Base-by-base conservation (phyloP, 2,888 invertebrate species). In the Chrysodeixis includens region DNA sequence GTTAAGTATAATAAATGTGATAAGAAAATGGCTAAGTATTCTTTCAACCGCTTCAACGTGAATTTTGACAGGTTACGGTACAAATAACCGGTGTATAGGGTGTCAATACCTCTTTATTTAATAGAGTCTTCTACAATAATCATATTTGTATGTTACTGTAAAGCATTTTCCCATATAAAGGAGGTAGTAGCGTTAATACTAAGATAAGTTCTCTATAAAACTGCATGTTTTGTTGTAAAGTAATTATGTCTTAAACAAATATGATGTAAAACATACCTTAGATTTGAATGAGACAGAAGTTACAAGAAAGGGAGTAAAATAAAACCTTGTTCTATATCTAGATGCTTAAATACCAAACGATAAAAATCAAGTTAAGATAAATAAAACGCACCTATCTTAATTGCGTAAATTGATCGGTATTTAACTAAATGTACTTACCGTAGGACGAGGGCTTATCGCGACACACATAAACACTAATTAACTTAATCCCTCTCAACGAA, bases 381-480 rank as follows among this genome's bases (percentile, higher is more conserved):
- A 35, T 14, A 26, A 10, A 8, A 18, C 9, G n/a, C 5, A 6
- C 40, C 2, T 10, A 9, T 1, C 16, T 14, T 8, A 10, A 26
- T 35, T n/a, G 14, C n/a, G 8, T 56, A 8, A 57, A 32, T 20
- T 30, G 30, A 51, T 52, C 16, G 3, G 20, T 49, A 26, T 56
- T 46, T 16, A 61, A 58, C 12, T 44, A 1, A 14, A 10, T 26
- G 32, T 8, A 0, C 76, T 79, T 70, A 78, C 77, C 70, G 57
- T 46, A 56, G 32, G 51, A 22, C 35, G 35, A 44, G 18, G 40
- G 5, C 49, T 49, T 69, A 66, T 70, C 68, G 14, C 16, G 9
- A 32, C 68, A 65, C 74, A 56, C 16, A 70, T 57, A 56, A 74
- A 66, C 66, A 76, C 61, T 58, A 56, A 64, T 66, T 65, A 56